phyloP scores from a whole-genome alignment of 2,797 vertebrate genomes.

The Acanthurus lineatus region DNA sequence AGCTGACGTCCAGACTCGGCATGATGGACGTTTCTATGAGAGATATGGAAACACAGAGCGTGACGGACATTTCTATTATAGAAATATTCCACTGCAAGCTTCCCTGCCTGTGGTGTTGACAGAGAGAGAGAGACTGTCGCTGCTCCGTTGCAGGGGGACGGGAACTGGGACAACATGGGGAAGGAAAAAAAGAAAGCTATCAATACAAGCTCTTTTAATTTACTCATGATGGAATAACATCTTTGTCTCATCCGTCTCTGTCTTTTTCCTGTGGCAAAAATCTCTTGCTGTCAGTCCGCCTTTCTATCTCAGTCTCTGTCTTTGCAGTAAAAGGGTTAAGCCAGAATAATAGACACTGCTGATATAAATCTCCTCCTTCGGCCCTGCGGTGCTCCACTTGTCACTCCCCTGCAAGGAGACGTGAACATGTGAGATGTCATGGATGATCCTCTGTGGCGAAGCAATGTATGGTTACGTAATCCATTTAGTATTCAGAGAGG shows the following conservation, averaged over 20 bases:
- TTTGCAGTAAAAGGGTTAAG: slow-evolving; percentile 33
- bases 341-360: slow-evolving; percentile 47
- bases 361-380: slow-evolving; percentile 62
- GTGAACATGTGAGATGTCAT: slow-evolving; percentile 61
- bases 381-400: slow-evolving; percentile 59
- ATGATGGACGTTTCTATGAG: slow-evolving; percentile 75
- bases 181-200: slow-evolving; percentile 16
- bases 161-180: slow-evolving; percentile 32
- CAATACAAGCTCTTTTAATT: slow-evolving; percentile 47
- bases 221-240: slow-evolving; percentile 42
- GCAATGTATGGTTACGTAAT: slow-evolving; percentile 63
- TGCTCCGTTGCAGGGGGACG: slow-evolving; percentile 12
- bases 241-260: slow-evolving; percentile 39
- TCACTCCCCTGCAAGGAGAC: slow-evolving; percentile 65
- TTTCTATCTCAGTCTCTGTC: slow-evolving; percentile 22
- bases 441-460: slow-evolving; percentile 63
- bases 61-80: slow-evolving; percentile 80
- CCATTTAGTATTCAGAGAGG: slow-evolving; percentile 67
- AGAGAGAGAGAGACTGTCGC: background rate
- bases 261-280: slow-evolving; percentile 14
- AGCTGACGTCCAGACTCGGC: slow-evolving; percentile 52
- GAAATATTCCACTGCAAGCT: slow-evolving; percentile 57
- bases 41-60: slow-evolving; percentile 66
- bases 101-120: slow-evolving; percentile 36
- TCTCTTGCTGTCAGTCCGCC: slow-evolving; percentile 17